Conservation (phyloP, 2,113 vertebrate species). For the Actenoides lindsayi region DNA sequence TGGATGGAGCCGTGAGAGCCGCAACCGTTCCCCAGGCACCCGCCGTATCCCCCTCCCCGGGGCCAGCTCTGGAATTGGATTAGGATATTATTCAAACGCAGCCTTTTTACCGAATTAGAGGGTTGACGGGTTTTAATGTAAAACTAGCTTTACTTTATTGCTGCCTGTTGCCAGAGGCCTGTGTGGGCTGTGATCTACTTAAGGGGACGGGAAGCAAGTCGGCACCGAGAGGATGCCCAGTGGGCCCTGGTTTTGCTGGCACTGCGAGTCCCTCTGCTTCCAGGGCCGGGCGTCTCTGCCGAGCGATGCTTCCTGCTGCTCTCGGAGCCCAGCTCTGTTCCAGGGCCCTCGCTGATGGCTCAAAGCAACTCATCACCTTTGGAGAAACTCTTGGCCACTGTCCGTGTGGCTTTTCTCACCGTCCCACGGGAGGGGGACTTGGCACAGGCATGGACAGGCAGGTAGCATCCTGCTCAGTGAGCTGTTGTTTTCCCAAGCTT, state of each 20-base stretch:
- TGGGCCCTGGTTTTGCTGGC: neutral
- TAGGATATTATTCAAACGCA: slow-evolving; percentile 48
- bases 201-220: neutral
- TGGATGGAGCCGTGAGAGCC: neutral
- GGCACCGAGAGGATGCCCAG: neutral
- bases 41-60: neutral
- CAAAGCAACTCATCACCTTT: fast-evolving
- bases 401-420: neutral
- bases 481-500: neutral
- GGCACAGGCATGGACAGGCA: fast-evolving
- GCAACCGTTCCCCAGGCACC: neutral
- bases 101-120: slow-evolving; percentile 17
- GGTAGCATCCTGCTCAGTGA: neutral
- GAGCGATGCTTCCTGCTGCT: neutral
- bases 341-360: fast-evolving
- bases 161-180: slow-evolving; percentile 47
- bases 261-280: neutral
- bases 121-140: slow-evolving; percentile 25
- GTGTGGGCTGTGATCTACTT: neutral
- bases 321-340: neutral
- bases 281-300: neutral
- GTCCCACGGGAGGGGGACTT: neutral
- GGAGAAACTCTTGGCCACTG: fast-evolving
- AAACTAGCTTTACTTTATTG: slow-evolving; percentile 3
- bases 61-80: slow-evolving; percentile 42